phyloP scores from a whole-genome alignment of 2,113 vertebrate species.

The Scomber japonicus region DNA sequence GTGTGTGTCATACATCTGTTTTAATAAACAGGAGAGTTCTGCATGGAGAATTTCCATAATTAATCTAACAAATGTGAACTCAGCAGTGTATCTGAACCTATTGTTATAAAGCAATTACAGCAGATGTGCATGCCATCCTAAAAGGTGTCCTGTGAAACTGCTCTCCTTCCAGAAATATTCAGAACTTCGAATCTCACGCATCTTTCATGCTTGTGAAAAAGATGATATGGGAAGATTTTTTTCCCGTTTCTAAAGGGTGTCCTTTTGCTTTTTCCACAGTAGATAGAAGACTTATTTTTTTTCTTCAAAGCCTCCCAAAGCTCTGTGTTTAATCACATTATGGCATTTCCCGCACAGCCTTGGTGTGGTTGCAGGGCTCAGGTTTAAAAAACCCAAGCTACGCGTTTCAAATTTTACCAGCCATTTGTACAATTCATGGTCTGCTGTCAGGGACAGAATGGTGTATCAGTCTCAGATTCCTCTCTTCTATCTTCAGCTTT shows the following conservation, averaged over 20 bases:
- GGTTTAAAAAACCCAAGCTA: conserved; percentile 69
- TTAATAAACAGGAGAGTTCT: conserved; percentile 78
- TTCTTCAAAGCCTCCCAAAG: conserved; percentile 74
- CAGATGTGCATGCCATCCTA: conserved; percentile 55
- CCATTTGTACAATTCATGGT: conserved; percentile 74
- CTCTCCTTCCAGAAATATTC: conserved; percentile 47
- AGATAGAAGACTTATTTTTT: conserved; percentile 66
- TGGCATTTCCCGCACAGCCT: conserved; percentile 64
- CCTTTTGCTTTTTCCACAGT: conserved; percentile 68
- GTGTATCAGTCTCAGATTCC: conserved; percentile 50
- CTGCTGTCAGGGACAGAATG: conserved; percentile 55
- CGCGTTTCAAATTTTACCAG: conserved; percentile 70
- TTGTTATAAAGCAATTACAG: conserved; percentile 81
- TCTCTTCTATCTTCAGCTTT: conserved; percentile 56
- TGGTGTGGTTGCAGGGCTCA: conserved; percentile 71
- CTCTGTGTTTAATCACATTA: conserved; percentile 83
- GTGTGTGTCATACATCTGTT: conserved; percentile 79
- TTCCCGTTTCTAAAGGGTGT: conserved; percentile 67
- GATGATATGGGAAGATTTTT: conserved; percentile 52
- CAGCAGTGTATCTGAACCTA: conserved; percentile 72
- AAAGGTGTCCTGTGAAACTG: conserved; percentile 54
- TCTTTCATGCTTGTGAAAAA: conserved; percentile 70
- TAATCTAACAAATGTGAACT: conserved; percentile 80
- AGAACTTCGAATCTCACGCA: conserved; percentile 57
- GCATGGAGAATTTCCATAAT: conserved; percentile 79